Base-by-base conservation (phyloP, 2,888 invertebrate genomes). In the Plebejus melissa region DNA sequence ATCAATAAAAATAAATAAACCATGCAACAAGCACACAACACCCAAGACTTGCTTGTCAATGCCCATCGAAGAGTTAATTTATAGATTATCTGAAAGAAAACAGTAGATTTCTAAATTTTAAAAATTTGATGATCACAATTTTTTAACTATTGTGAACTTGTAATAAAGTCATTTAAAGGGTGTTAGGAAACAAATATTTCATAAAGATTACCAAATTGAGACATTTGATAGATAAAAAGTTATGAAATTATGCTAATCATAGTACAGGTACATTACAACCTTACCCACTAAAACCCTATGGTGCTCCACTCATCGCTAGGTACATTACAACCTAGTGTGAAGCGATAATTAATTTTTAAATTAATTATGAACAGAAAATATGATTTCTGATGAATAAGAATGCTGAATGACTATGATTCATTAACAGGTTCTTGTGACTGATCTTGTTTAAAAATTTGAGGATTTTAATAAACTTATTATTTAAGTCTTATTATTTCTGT, bases 41-140 rank as follows among this genome's bases (percentile, higher is more conserved):
- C 76, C 78, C 22, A 76, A 60, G 82, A 90, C 90, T 90, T 90
- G 90, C 90, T 88, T 90, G 84, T 87, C 83, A 77, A 83, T 83
- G 84, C 88, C 88, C 90, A 90, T 90, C 84, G 83, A 81, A 79
- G 80, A 78, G 76, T 74, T 54, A 72, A 36, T 32, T 32, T 70
- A 13, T 28, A 78, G 50, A 32, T 69, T 71, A 74, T 78, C 77
- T 78, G 77, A 69, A 75, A 80, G 32, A 74, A 32, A 36, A 50
- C n/a, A 70, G 41, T 70, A 2, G 4, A 70, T 7, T 41, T 16
- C 54, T 54, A 54, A 54, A 54, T 54, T 54, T 54, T 4, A 54
- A 54, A 16, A 54, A 50, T 50, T 50, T 41, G 2, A 7, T 41
- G 9, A 46, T 46, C 2, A 46, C 9, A 54, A 54, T 54, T 16